Conservation (phyloP, 2,113 vertebrate genomes). For the Osmerus mordax region DNA sequence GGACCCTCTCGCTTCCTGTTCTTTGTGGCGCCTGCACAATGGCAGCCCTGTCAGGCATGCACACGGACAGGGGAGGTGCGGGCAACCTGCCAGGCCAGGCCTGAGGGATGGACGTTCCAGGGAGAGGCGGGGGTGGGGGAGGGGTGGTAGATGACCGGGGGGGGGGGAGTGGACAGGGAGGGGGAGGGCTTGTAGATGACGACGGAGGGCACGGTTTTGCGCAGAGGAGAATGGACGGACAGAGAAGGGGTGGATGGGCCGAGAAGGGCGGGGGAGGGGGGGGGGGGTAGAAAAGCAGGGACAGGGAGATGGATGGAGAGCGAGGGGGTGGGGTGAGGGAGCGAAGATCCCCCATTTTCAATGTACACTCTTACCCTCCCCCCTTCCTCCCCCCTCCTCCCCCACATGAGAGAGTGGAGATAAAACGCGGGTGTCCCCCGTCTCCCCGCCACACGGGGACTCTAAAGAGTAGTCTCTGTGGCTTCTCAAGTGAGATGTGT, state of each 20-base stretch:
- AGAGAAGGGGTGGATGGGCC: background rate
- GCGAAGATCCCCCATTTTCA: constrained; percentile 10
- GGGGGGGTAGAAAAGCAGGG: constrained; percentile 1
- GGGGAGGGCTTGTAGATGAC: background rate
- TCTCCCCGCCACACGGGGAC: constrained; percentile 57
- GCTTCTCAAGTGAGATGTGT: constrained; percentile 64
- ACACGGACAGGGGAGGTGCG: background rate
- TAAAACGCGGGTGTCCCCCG: constrained; percentile 53
- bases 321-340: background rate
- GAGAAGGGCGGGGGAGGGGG: constrained; percentile 35
- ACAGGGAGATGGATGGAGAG: background rate
- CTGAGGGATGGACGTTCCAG: background rate
- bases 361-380: constrained; percentile 9
- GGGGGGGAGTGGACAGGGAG: constrained; percentile 12
- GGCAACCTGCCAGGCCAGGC: background rate
- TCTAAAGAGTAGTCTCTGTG: constrained; percentile 46
- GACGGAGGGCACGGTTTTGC: background rate
- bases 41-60: background rate
- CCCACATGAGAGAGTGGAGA: constrained; percentile 56
- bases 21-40: constrained; percentile 67
- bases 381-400: constrained; percentile 20
- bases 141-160: constrained; percentile 37
- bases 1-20: constrained; percentile 68
- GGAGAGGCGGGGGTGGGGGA: background rate
- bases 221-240: background rate